These are phyloP conservation scores for Actinemys pallida DNA, from an alignment of 2,113 vertebrate species.

Conservation along the genomic window DNA sequence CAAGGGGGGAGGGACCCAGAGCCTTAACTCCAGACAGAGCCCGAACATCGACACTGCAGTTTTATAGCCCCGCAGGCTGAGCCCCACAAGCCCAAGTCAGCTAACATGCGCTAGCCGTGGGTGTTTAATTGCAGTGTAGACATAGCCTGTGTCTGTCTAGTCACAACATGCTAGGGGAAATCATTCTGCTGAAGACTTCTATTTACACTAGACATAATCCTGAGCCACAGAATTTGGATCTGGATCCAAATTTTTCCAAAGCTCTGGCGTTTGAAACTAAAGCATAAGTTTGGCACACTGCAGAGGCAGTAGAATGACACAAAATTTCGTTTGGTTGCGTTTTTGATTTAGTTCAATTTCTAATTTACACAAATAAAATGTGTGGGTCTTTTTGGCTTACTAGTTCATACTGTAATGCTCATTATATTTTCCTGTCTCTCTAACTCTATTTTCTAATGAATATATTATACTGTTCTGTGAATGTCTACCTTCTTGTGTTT, in stretches of 20 bases:
- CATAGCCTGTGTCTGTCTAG: not conserved
- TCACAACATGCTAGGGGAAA: not conserved
- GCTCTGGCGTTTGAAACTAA: not conserved
- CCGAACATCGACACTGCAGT: no score
- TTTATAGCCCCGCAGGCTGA: no score
- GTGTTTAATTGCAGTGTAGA: no score
- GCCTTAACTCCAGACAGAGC: no score
- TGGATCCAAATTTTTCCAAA: not conserved
- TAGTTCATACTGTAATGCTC: not conserved
- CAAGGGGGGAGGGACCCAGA: no score
- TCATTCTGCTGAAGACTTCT: not conserved
- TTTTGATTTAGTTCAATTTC: not conserved
- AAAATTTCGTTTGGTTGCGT: not conserved
- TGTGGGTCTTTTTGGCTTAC: not conserved
- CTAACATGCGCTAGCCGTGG: no score
- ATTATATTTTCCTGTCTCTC: not conserved
- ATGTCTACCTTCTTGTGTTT: no score
- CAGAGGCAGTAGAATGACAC: not conserved
- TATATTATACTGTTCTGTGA: no score
- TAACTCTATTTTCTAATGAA: no score
- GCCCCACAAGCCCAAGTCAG: no score
- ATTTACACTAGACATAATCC: accelerated
- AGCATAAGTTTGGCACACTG: not conserved
- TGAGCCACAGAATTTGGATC: not conserved
- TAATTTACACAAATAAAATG: not conserved